phyloP scores from a whole-genome alignment of 2,797 vertebrate species.

The Acanthis flammea region DNA sequence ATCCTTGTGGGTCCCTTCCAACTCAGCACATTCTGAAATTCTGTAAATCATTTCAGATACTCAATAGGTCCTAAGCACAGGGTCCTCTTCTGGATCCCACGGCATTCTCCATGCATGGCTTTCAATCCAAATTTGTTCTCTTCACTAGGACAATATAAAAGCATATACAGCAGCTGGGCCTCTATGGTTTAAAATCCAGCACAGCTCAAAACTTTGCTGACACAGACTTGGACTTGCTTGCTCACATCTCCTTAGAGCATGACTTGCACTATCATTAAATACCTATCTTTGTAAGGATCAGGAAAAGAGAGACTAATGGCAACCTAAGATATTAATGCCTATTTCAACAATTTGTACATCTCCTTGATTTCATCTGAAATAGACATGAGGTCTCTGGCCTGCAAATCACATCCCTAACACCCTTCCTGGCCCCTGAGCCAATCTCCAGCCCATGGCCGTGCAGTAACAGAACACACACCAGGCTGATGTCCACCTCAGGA shows the following conservation, averaged over 20 bases:
- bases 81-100: not conserved
- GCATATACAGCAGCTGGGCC: not conserved
- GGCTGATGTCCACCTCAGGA: not conserved
- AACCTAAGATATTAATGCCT: not conserved
- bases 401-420: not conserved
- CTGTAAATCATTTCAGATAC: not conserved
- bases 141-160: not conserved
- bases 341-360: not conserved
- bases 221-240: not conserved
- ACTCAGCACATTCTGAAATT: not conserved
- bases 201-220: not conserved
- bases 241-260: not conserved
- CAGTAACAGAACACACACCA: not conserved
- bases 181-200: not conserved
- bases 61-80: not conserved
- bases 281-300: not conserved
- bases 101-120: not conserved
- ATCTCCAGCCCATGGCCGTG: not conserved
- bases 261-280: not conserved
- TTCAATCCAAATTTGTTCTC: not conserved
- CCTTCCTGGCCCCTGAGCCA: not conserved
- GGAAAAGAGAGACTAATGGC: not conserved
- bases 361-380: not conserved
- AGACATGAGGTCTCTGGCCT: not conserved
- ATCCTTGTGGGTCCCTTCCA: not conserved